A percentile compares a stretch with the other conserved stretches of the same genome.
phyloP scores from a whole-genome alignment of 1,140 invertebrate genomes.

The Monochamus saltuarius region DNA sequence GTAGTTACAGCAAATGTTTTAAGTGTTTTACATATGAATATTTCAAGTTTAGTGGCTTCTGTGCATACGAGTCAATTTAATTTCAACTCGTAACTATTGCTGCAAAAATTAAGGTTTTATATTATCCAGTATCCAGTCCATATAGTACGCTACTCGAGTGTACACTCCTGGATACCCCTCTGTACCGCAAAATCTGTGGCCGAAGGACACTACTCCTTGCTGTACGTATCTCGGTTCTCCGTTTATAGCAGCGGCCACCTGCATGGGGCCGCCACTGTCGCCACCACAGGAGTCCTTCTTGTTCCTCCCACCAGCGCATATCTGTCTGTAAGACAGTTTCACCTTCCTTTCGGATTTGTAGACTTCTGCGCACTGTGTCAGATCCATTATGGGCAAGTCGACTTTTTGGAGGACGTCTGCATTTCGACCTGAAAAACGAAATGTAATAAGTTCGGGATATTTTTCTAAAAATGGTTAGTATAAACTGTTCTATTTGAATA shows the following conservation, averaged over 20 bases:
- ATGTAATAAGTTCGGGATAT: no score
- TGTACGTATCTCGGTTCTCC: slow-evolving; percentile 38
- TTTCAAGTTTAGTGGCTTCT: no score
- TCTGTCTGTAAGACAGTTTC: slow-evolving; percentile 54
- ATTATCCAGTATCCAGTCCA: slow-evolving; percentile 57
- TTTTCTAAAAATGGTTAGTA: no score
- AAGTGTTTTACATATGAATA: no score
- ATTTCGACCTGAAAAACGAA: slow-evolving; percentile 29
- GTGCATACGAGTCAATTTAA: no score
- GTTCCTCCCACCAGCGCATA: slow-evolving; percentile 61
- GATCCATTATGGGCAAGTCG: slow-evolving; percentile 52
- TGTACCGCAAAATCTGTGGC: slow-evolving; percentile 55
- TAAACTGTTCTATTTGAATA: no score
- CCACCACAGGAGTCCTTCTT: slow-evolving; percentile 51
- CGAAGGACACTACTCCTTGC: slow-evolving; percentile 55
- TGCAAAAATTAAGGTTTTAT: slow-evolving; percentile 19
- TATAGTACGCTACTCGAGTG: slow-evolving; percentile 59
- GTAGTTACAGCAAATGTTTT: no score
- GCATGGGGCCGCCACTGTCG: slow-evolving; percentile 52
- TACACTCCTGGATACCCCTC: slow-evolving; percentile 64
- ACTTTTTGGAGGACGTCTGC: slow-evolving; percentile 57
- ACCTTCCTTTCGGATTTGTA: slow-evolving; percentile 39
- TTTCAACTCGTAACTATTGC: no score
- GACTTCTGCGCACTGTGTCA: slow-evolving; percentile 50
- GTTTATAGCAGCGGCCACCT: slow-evolving; percentile 44